Conservation (phyloP, 1,140 invertebrate genomes). For the Macrobrachium nipponense region DNA sequence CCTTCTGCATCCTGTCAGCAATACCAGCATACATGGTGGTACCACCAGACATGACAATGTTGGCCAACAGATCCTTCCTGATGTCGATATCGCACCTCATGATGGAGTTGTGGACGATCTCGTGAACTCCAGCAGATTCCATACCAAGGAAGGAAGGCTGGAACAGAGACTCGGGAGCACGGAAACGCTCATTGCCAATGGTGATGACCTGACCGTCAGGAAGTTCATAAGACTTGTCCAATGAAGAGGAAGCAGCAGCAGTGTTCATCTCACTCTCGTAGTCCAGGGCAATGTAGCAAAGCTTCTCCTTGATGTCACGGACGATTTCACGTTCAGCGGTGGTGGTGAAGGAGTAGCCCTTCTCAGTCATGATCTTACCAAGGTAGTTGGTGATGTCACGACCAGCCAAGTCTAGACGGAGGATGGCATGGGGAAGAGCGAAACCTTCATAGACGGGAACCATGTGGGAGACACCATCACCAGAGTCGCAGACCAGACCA, state of each 20-base stretch:
- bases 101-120: conserved; percentile 80
- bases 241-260: conserved; percentile 70
- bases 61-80: conserved; percentile 78
- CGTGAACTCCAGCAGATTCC: conserved; percentile 85
- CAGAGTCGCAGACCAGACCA: conserved; percentile 71
- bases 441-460: conserved; percentile 43
- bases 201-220: conserved; percentile 70
- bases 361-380: conserved; percentile 78
- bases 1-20: conserved; percentile 87
- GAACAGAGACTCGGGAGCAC: conserved; percentile 81
- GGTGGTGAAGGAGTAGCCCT: conserved; percentile 71
- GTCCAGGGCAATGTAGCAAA: conserved; percentile 83
- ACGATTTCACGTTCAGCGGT: conserved; percentile 91
- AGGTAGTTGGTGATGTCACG: too few species aligned
- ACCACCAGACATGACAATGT: conserved; percentile 86
- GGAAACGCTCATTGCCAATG: conserved; percentile 46
- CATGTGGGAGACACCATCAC: conserved; percentile 41
- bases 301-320: conserved; percentile 91
- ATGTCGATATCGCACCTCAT: conserved; percentile 79
- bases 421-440: too few species aligned
- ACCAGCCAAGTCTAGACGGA: too few species aligned
- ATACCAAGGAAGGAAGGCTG: conserved; percentile 83
- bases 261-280: conserved; percentile 63
- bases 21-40: conserved; percentile 86
- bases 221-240: conserved; percentile 72